phyloP scores from a whole-genome alignment of 2,797 vertebrate species.

The Paratrypauchen microcephalus region DNA sequence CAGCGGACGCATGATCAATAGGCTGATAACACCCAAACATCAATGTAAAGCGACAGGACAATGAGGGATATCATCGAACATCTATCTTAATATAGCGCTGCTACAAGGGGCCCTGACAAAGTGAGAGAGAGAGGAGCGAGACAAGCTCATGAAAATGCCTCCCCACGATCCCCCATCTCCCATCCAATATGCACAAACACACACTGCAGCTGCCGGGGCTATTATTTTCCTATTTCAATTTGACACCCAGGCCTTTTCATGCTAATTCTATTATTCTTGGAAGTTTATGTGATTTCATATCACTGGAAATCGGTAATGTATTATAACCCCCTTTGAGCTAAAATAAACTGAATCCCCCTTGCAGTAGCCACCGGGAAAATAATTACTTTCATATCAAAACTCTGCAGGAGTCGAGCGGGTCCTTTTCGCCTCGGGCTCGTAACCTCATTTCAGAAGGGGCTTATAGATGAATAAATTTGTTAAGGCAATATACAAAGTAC shows the following conservation, averaged over 20 bases:
- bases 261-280: constrained; percentile 99
- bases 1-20: constrained; percentile 99
- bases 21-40: constrained; percentile 99
- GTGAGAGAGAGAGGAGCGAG: constrained; percentile 71
- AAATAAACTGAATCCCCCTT: constrained; percentile 93
- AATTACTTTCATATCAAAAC: constrained; percentile 99
- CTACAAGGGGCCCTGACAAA: constrained; percentile 98
- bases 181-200: constrained; percentile 98
- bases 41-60: constrained; percentile 99
- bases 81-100: constrained; percentile 99
- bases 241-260: constrained; percentile 99
- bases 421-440: constrained; percentile 94
- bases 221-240: constrained; percentile 99
- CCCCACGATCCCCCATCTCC: constrained; percentile 97
- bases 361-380: constrained; percentile 99
- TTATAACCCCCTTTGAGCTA: constrained; percentile 99
- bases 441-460: constrained; percentile 88
- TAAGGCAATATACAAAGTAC: constrained; percentile 97
- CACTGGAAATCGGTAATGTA: constrained; percentile 99
- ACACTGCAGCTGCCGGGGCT: constrained; percentile 97
- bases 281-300: constrained; percentile 99
- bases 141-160: constrained; percentile 99
- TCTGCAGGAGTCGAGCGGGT: constrained; percentile 99
- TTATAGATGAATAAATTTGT: constrained; percentile 98
- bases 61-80: constrained; percentile 99